phyloP scores from a whole-genome alignment of 2,113 vertebrate genomes.

The Anoplopoma fimbria region DNA sequence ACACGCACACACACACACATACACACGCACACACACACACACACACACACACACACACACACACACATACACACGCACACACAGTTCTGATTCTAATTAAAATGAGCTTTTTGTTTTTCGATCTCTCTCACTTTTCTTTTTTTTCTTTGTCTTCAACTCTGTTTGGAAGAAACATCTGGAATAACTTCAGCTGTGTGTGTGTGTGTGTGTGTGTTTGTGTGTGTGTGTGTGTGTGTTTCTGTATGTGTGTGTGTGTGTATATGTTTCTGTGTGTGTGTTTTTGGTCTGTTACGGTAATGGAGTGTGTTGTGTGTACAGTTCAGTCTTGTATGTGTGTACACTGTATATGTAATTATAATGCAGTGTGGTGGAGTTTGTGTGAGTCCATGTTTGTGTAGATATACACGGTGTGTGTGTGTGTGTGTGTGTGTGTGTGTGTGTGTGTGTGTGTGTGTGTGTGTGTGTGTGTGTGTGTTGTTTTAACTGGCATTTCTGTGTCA shows the following conservation, averaged over 20 bases:
- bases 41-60: slow-evolving; percentile 32
- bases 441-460: background rate
- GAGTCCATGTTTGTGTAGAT: slow-evolving; percentile 26
- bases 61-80: slow-evolving; percentile 23
- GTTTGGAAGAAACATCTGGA: slow-evolving; percentile 65
- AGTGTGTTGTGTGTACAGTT: slow-evolving; percentile 53
- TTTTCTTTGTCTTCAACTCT: slow-evolving; percentile 64
- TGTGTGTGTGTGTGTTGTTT: background rate
- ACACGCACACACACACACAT: slow-evolving; percentile 32
- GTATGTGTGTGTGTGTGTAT: slow-evolving; percentile 72
- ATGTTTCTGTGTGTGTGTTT: slow-evolving; percentile 66
- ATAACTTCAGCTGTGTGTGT: slow-evolving; percentile 47
- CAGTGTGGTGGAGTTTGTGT: slow-evolving; percentile 23
- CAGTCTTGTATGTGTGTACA: slow-evolving; percentile 76
- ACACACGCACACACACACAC: slow-evolving; percentile 10
- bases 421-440: background rate
- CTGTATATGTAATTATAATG: slow-evolving; percentile 56
- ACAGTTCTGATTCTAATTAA: slow-evolving; percentile 85
- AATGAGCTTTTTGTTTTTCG: slow-evolving; percentile 78
- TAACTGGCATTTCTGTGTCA: slow-evolving; percentile 75
- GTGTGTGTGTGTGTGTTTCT: slow-evolving; percentile 62
- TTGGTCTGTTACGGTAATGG: no score
- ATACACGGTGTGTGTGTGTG: background rate
- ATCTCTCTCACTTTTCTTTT: slow-evolving; percentile 54
- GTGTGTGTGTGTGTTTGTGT: slow-evolving; percentile 61